A percentile compares a stretch with the other conserved stretches of the same genome.
Conservation (phyloP, 2,888 invertebrate genomes). For the Aspidiotus rigidus region DNA sequence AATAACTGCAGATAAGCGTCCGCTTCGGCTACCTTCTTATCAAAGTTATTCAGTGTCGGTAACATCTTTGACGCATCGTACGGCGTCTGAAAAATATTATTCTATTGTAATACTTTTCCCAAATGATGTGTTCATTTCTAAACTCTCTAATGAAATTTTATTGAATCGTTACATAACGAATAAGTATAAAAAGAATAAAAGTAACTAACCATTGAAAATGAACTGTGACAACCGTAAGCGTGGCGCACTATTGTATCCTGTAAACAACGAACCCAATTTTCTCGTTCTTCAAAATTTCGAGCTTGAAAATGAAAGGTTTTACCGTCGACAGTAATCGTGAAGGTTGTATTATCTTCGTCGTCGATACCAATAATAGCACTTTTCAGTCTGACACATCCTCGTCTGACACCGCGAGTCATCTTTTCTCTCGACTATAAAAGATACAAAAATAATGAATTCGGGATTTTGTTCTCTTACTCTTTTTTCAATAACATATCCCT, state of each 20-base stretch:
- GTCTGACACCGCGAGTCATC: conserved; percentile 92
- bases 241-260: conserved; percentile 90
- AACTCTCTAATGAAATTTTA: background rate
- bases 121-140: background rate
- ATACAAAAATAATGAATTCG: conserved; percentile 4
- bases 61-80: conserved; percentile 52
- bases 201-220: conserved; percentile 23
- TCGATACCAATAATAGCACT: conserved; percentile 98
- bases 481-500: too few relatives aligned
- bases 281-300: conserved; percentile 84
- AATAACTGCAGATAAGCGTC: conserved; percentile 92
- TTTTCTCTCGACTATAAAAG: conserved; percentile 85
- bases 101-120: background rate
- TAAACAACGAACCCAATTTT: conserved; percentile 89
- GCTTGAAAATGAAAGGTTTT: conserved; percentile 96
- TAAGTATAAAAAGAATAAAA: background rate
- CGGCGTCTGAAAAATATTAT: conserved; percentile 45
- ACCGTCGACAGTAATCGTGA: conserved; percentile 97
- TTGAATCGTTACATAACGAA: background rate
- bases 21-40: conserved; percentile 84
- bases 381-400: conserved; percentile 94
- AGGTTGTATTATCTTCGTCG: conserved; percentile 97
- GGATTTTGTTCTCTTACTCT: background rate
- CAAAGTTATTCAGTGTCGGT: conserved; percentile 49
- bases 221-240: conserved; percentile 45